Evolutionary conservation across 2,113 vertebrate genomes (phyloP).

Genomic region (Podarcis raffonei): DNA sequence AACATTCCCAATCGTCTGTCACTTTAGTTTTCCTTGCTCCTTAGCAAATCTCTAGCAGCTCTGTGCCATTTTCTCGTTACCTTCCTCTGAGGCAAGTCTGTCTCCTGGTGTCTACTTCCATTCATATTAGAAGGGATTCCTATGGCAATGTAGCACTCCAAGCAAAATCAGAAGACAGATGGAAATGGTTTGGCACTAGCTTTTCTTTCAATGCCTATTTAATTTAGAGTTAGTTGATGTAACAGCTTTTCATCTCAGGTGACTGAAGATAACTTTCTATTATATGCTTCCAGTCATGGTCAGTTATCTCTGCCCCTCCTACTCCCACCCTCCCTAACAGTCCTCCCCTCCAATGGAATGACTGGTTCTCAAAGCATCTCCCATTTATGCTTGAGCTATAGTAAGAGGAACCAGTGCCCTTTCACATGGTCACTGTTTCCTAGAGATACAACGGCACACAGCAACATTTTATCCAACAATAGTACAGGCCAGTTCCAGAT

Average conservation of each 20-base stretch:
- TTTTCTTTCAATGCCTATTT: not conserved
- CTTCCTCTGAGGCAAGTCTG: not conserved
- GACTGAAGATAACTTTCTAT: not conserved
- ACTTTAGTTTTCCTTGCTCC: not conserved
- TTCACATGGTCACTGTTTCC: not conserved
- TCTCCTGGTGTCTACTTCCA: not conserved
- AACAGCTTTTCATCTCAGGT: not conserved
- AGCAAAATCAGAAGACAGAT: not conserved
- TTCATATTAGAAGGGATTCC: conserved; percentile 38
- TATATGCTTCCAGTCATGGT: not conserved
- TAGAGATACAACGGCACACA: not conserved
- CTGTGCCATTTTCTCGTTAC: not conserved
- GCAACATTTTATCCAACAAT: not conserved
- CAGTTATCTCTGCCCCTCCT: not conserved
- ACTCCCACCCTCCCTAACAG: not conserved
- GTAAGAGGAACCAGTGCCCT: not conserved
- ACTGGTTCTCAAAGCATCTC: not conserved
- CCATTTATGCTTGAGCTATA: not conserved
- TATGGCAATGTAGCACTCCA: not conserved
- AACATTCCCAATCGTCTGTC: not conserved
- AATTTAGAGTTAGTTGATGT: not conserved
- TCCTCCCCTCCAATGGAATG: not conserved
- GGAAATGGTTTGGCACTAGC: not conserved
- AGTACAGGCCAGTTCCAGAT: not conserved
- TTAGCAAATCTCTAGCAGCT: not conserved